A percentile compares a stretch with the other conserved stretches of the same genome.
These are phyloP conservation scores for Drosophila macrospina DNA, from an alignment of 2,888 invertebrate species.

Conservation along the genomic window DNA sequence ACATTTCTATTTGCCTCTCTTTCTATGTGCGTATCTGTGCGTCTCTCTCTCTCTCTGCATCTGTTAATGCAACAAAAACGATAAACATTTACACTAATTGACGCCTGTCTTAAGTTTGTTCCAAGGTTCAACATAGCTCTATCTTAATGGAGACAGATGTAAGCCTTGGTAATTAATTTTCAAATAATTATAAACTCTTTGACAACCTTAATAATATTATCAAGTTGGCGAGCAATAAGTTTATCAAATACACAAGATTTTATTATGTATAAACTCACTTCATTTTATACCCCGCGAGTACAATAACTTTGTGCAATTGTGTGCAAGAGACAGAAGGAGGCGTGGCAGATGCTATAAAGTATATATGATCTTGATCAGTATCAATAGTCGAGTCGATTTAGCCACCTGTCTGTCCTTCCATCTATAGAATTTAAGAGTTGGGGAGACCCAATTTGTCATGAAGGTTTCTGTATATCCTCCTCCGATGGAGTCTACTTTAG, in stretches of 20 bases:
- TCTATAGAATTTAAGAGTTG: no score
- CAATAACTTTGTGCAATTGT: no score
- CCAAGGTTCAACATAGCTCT: constrained; percentile 38
- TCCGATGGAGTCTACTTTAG: no score
- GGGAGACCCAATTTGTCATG: no score
- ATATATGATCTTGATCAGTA: no score
- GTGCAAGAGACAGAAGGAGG: no score
- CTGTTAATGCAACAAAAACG: constrained; percentile 50
- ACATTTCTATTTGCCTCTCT: constrained; percentile 1
- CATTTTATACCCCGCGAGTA: no score
- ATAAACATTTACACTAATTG: constrained; percentile 35
- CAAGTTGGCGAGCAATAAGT: neutral
- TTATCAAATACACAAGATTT: constrained; percentile 1
- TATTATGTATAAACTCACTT: neutral
- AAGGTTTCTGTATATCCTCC: no score
- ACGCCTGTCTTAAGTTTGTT: constrained; percentile 19
- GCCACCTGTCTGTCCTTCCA: no score
- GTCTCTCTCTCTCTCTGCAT: neutral
- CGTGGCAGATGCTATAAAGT: no score
- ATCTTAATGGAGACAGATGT: neutral
- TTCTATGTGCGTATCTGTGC: neutral
- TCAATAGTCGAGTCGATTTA: no score
- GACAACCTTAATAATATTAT: neutral
- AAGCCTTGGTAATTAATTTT: constrained; percentile 20
- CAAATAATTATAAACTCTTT: constrained; percentile 16